phyloP scores from a whole-genome alignment of 2,113 vertebrate species.

The Podocnemis expansa region DNA sequence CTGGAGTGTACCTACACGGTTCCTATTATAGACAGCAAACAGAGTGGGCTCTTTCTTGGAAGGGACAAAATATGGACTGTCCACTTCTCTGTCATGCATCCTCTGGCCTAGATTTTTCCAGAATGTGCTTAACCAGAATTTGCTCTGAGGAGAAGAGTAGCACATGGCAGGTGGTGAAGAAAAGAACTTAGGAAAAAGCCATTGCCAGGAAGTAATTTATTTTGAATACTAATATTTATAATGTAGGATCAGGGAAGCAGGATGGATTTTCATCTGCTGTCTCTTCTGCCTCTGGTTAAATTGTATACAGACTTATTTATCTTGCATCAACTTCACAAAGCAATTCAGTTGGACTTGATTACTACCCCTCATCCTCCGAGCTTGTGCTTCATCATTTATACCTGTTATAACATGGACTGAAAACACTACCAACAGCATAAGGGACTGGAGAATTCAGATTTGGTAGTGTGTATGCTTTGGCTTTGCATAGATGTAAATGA shows the following conservation, averaged over 20 bases:
- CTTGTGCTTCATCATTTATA: not conserved
- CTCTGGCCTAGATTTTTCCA: not conserved
- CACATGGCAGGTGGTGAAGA: not conserved
- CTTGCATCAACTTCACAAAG: not conserved
- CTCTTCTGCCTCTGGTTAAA: not conserved
- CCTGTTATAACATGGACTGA: not conserved
- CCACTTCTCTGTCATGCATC: not conserved
- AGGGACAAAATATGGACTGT: not conserved
- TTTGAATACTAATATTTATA: not conserved
- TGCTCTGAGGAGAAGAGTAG: not conserved
- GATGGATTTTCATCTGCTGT: not conserved
- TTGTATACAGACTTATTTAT: not conserved
- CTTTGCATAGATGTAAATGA: not conserved
- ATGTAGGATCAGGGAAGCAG: not conserved
- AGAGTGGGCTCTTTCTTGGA: not conserved
- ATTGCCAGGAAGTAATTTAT: not conserved
- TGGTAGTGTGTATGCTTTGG: not conserved
- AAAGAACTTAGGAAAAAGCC: not conserved
- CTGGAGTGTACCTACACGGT: not conserved
- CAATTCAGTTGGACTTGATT: not conserved
- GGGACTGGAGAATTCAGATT: not conserved
- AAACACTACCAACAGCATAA: not conserved
- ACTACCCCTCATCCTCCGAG: not conserved
- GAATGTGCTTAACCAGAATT: not conserved
- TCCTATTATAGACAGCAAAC: not conserved